These are phyloP conservation scores for Halcyon badia DNA, from an alignment of 2,797 vertebrate species.

Conservation along the genomic window DNA sequence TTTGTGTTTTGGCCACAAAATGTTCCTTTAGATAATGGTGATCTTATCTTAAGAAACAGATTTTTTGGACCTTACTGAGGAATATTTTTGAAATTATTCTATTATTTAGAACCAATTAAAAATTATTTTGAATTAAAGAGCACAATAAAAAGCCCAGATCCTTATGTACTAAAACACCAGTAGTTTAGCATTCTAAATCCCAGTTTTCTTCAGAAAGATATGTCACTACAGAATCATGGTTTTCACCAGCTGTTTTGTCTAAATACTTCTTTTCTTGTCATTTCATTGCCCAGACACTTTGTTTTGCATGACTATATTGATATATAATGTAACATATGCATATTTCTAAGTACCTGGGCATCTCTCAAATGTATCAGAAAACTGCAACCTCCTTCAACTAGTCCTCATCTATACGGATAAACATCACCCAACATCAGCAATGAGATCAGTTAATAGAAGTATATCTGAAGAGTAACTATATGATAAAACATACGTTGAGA, in stretches of 20 bases:
- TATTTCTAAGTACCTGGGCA: background rate
- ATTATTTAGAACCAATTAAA: background rate
- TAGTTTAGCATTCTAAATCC: background rate
- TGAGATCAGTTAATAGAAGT: background rate
- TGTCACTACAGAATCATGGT: background rate
- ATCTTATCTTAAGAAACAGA: background rate
- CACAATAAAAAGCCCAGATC: background rate
- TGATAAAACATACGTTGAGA: background rate
- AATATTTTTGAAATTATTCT: background rate
- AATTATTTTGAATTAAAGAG: background rate
- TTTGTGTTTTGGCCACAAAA: background rate
- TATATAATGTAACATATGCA: background rate
- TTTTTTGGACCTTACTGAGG: background rate
- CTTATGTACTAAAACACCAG: background rate
- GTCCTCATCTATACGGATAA: background rate
- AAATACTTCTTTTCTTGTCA: background rate
- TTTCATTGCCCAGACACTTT: background rate
- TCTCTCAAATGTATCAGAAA: background rate
- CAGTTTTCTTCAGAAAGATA: background rate
- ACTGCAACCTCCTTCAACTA: background rate
- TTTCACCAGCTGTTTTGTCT: background rate
- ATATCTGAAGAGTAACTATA: background rate
- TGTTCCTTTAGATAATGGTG: background rate
- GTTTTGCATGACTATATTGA: background rate
- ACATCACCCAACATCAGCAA: slow-evolving; percentile 9